A percentile compares a stretch with the other conserved stretches of the same genome.
These are phyloP conservation scores for Cheilinus undulatus DNA, from an alignment of 2,113 vertebrate genomes.

Conservation along the genomic window DNA sequence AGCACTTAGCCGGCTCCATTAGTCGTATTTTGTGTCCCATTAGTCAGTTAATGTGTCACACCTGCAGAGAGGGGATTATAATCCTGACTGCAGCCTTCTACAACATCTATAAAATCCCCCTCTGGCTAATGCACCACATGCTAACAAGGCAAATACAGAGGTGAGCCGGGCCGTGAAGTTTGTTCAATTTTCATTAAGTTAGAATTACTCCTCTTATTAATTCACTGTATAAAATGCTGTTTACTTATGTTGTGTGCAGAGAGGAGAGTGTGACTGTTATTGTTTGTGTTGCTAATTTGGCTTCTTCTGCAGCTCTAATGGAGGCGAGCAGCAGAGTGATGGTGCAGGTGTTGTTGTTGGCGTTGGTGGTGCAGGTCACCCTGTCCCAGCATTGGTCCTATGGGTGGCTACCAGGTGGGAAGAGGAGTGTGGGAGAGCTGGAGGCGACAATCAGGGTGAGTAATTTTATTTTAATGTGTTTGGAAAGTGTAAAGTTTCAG, in stretches of 20 bases:
- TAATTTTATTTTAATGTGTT: slow-evolving; percentile 20
- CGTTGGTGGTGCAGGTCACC: slow-evolving; percentile 76
- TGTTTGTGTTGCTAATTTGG: slow-evolving; percentile 50
- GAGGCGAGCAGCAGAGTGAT: slow-evolving; percentile 69
- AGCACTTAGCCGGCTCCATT: slow-evolving; percentile 77
- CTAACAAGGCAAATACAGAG: slow-evolving; percentile 73
- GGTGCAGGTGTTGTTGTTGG: slow-evolving; percentile 81
- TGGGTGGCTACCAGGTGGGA: slow-evolving; percentile 86
- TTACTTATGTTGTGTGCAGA: slow-evolving; percentile 34
- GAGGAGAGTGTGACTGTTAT: slow-evolving; percentile 47
- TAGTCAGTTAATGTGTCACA: slow-evolving; percentile 80
- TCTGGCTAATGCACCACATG: slow-evolving; percentile 66
- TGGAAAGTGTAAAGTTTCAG: slow-evolving; percentile 18
- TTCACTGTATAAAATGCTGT: slow-evolving; percentile 45
- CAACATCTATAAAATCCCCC: slow-evolving; percentile 76
- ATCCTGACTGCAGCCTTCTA: slow-evolving; percentile 67
- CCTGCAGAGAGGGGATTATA: slow-evolving; percentile 81
- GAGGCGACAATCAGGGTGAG: slow-evolving; percentile 83
- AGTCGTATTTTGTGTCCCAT: slow-evolving; percentile 75
- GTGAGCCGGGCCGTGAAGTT: slow-evolving; percentile 66
- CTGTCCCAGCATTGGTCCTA: slow-evolving; percentile 85
- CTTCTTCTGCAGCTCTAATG: slow-evolving; percentile 75
- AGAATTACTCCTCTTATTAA: slow-evolving; percentile 58
- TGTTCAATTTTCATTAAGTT: slow-evolving; percentile 55
- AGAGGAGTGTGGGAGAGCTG: slow-evolving; percentile 81